Evolutionary conservation across 2,888 invertebrate genomes (phyloP).

Genomic region (Drosophila anceps): DNA sequence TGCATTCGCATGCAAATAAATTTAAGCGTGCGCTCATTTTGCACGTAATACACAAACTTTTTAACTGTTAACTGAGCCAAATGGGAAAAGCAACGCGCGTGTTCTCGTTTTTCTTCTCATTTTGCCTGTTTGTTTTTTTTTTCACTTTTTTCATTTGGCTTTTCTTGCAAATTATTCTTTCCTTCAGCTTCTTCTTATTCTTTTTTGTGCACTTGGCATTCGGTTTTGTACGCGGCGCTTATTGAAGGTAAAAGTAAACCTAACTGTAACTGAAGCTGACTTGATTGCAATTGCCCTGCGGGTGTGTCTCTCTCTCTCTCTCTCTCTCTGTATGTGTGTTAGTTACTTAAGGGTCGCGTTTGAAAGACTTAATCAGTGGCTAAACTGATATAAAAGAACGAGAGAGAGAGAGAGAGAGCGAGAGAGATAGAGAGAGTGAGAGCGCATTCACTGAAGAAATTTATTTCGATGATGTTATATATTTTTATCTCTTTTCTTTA

Average conservation of each 20-base stretch:
- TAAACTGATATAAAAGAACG: conserved; percentile 8
- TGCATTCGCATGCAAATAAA: conserved; percentile 62
- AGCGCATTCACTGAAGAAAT: neutral
- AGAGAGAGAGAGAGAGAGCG: neutral
- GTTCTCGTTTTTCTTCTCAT: conserved; percentile 60
- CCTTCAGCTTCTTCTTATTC: conserved; percentile 4
- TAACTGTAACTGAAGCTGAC: conserved; percentile 39
- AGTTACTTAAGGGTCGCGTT: conserved; percentile 1
- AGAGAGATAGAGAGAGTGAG: neutral
- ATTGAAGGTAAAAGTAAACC: conserved; percentile 65
- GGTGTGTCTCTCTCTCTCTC: neutral
- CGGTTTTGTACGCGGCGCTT: conserved; percentile 17
- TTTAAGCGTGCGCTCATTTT: conserved; percentile 67
- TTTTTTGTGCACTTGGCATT: conserved; percentile 42
- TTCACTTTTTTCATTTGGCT: neutral
- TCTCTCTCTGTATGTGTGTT: conserved; percentile 4
- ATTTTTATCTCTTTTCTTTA: too few species aligned
- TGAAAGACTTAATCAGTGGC: conserved; percentile 25
- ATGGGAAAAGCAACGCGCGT: conserved; percentile 52
- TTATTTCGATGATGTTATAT: too few species aligned
- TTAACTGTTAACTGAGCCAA: conserved; percentile 55
- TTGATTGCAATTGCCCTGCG: conserved; percentile 43
- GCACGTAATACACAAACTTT: conserved; percentile 74
- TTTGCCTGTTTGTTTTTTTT: conserved; percentile 19
- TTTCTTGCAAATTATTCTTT: conserved; percentile 42